phyloP scores from a whole-genome alignment of 2,113 vertebrate genomes.

The Labrus mixtus region DNA sequence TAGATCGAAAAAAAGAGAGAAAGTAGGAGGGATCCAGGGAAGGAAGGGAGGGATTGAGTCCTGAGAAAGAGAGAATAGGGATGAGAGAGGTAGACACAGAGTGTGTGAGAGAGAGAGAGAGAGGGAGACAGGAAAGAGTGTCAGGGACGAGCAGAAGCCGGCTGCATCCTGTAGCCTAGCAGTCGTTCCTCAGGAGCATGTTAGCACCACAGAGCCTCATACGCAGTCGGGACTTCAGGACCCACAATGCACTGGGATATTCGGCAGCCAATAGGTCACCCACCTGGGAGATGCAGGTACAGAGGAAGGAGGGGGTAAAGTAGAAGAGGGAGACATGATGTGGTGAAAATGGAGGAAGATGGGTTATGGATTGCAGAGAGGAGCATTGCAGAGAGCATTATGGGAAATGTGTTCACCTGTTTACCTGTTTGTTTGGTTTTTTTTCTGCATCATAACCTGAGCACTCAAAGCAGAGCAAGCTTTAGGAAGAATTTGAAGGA shows the following conservation, averaged over 20 bases:
- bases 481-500: conserved; percentile 9
- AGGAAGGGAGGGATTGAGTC: conserved; percentile 23
- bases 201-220: conserved; percentile 69
- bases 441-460: not conserved
- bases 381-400: conserved; percentile 10
- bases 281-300: conserved; percentile 79
- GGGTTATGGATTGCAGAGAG: not conserved
- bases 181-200: conserved; percentile 67
- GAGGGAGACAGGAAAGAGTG: conserved; percentile 31
- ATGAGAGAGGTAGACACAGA: conserved; percentile 20
- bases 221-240: conserved; percentile 67
- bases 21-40: conserved; percentile 4
- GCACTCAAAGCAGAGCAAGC: not conserved
- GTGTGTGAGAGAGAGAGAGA: conserved; percentile 4
- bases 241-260: conserved; percentile 71
- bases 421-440: not conserved
- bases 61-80: conserved; percentile 29
- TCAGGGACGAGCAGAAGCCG: conserved; percentile 46
- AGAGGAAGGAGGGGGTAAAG: not conserved
- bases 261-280: conserved; percentile 34
- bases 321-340: no score
- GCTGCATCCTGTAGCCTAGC: conserved; percentile 38
- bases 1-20: conserved; percentile 58
- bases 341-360: not conserved
- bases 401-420: conserved; percentile 21